A percentile compares a stretch with the other conserved stretches of the same genome.
These are phyloP conservation scores for Anthrax anthrax DNA, from an alignment of 2,888 invertebrate species.

Conservation along the genomic window DNA sequence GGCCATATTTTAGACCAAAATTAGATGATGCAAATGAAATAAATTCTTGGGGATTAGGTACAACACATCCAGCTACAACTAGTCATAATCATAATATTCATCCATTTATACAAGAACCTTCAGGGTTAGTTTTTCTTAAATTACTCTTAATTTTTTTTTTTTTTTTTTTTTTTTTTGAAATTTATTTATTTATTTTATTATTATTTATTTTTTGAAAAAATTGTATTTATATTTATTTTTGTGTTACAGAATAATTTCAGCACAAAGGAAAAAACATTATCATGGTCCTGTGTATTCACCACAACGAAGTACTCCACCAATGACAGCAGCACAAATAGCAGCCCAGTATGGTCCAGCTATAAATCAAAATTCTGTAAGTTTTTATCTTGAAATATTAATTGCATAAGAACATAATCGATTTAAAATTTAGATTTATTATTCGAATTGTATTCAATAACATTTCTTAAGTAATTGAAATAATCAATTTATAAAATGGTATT, in stretches of 20 bases:
- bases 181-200: background rate
- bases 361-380: constrained; percentile 17
- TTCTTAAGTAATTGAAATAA: no score
- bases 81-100: constrained; percentile 27
- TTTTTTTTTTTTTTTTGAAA: constrained; percentile 2
- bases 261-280: constrained; percentile 14
- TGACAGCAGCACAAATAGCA: constrained; percentile 24
- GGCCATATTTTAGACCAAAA: constrained; percentile 35
- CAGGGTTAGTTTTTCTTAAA: constrained; percentile 22
- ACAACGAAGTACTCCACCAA: constrained; percentile 7
- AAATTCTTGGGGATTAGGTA: constrained; percentile 46
- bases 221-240: no score
- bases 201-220: no score
- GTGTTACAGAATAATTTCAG: background rate
- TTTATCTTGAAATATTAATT: no score
- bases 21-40: constrained; percentile 45
- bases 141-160: constrained; percentile 1
- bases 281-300: constrained; percentile 25
- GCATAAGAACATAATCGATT: no score
- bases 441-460: no score
- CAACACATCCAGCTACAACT: constrained; percentile 28
- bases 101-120: constrained; percentile 27
- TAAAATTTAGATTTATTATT: no score
- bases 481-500: no score
- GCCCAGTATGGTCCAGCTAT: constrained; percentile 29